Evolutionary conservation across 1,140 invertebrate genomes (phyloP), one percentile per base, ranked within the genome.

Genomic region (Fopius arisanus): DNA sequence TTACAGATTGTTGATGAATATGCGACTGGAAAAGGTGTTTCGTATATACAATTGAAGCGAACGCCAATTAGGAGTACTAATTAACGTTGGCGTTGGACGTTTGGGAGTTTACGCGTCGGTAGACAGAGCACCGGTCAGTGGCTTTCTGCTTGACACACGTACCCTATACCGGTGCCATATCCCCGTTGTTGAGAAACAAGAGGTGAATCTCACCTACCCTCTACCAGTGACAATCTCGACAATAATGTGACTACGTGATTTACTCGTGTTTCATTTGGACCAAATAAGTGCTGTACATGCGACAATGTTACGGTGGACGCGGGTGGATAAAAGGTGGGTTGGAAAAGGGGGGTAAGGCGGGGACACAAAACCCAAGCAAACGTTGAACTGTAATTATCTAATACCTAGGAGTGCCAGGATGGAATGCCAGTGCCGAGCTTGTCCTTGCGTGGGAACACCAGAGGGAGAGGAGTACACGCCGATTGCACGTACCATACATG

Each of bases 391-490:
- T 78, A 81, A 82, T 82, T 79, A 81, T 81, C 80, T 81, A 81
- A 82, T 79, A 74, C 70, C 72, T 77, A 81, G 81, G 79, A 79
- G 79, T 80, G 81, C 72, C 78, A 71, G 74, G 76, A 77, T 76
- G 77, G 78, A 77, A 79, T 79, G 77, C 74, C 78, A 77, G 77
- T 65, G 62, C 28, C 77, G 66, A 74, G 62, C 74, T 74, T 79
- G 78, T 81, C 78, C 78, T 81, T 80, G 79, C 80, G 77, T 82
- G 81, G 79, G 79, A 82, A 82, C 75, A 75, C 75, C 70, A 74
- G 75, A 77, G 70, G 75, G 77, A 76, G 76, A 80, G 67, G 72
- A 75, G 71, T 72, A 48, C 72, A 69, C 51, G 74, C 67, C 73
- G 72, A 29, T 48, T 33, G 43, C 37, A 66, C 28, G 41, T 66